Evolutionary conservation across 2,113 vertebrate species (phyloP).

Genomic region (Bombycilla garrulus): DNA sequence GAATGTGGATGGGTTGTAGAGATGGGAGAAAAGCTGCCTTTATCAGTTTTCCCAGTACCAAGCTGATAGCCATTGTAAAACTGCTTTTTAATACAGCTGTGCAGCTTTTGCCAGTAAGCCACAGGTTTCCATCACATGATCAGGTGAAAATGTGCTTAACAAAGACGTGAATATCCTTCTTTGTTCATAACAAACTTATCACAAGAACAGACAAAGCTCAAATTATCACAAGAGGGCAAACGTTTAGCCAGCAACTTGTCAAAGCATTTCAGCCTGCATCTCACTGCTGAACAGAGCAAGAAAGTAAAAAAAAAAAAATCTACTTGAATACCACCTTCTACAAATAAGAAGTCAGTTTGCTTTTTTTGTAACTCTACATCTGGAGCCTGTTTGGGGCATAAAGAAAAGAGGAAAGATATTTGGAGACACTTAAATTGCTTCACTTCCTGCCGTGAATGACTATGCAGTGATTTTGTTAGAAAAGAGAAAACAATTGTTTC

Average conservation of each 20-base stretch:
- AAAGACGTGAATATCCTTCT: conserved; percentile 31
- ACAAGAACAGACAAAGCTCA: conserved; percentile 48
- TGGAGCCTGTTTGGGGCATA: conserved; percentile 50
- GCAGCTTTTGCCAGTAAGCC: conserved; percentile 51
- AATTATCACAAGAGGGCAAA: conserved; percentile 57
- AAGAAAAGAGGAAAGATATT: conserved; percentile 51
- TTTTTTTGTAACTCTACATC: conserved; percentile 35
- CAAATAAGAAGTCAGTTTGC: conserved; percentile 14
- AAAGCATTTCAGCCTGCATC: conserved; percentile 12
- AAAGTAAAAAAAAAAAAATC: background rate
- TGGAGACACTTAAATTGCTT: conserved; percentile 55
- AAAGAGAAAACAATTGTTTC: conserved; percentile 48
- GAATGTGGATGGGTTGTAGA: conserved; percentile 61
- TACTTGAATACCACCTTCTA: conserved; percentile 4
- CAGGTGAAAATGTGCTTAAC: conserved; percentile 54
- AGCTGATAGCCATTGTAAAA: conserved; percentile 59
- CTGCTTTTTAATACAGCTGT: conserved; percentile 55
- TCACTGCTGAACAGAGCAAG: background rate
- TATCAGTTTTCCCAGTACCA: conserved; percentile 62
- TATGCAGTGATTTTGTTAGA: conserved; percentile 3
- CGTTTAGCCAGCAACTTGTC: conserved; percentile 20
- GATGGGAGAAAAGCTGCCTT: conserved; percentile 59
- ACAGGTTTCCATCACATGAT: conserved; percentile 27
- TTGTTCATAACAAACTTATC: conserved; percentile 47
- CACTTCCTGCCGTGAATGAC: conserved; percentile 53